A percentile compares a stretch with the other conserved stretches of the same genome.
Evolutionary conservation across 1,140 invertebrate species (phyloP).

Genomic region (Euwallacea fornicatus): DNA sequence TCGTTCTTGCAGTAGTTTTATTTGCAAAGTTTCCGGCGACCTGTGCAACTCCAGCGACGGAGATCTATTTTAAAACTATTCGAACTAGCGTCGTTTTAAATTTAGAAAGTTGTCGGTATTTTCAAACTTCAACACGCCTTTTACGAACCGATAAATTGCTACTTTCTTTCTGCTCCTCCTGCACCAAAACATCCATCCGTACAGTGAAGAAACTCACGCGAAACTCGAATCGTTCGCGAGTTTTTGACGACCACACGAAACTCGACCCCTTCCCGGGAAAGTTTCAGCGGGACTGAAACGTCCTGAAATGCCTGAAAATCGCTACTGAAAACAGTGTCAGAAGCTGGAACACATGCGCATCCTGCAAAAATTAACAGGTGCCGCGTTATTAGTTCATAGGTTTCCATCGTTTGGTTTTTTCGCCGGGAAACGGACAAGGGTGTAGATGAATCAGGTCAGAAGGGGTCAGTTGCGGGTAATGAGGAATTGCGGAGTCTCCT

Average conservation of each 20-base stretch:
- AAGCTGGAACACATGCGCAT: slow-evolving; percentile 35
- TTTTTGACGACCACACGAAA: slow-evolving; percentile 2
- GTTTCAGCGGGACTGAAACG: slow-evolving; percentile 39
- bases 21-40: slow-evolving; percentile 27
- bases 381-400: slow-evolving; percentile 35
- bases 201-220: not conserved
- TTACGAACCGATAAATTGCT: slow-evolving; percentile 17
- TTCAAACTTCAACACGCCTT: slow-evolving; percentile 24
- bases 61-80: slow-evolving; percentile 35
- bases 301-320: slow-evolving; percentile 37
- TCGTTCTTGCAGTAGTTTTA: slow-evolving; percentile 18
- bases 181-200: too few species aligned
- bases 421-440: too few species aligned
- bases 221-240: slow-evolving; percentile 18
- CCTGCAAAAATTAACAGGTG: slow-evolving; percentile 41
- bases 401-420: slow-evolving; percentile 22
- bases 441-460: not conserved
- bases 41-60: not conserved
- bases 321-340: slow-evolving; percentile 37
- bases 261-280: slow-evolving; percentile 18
- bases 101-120: slow-evolving; percentile 26
- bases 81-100: slow-evolving; percentile 30
- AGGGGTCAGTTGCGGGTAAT: not conserved
- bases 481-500: too few species aligned
- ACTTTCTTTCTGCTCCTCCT: not conserved